These are phyloP conservation scores for Pseudobourletiella spinata DNA, from an alignment of 1,140 invertebrate genomes.

Conservation along the genomic window DNA sequence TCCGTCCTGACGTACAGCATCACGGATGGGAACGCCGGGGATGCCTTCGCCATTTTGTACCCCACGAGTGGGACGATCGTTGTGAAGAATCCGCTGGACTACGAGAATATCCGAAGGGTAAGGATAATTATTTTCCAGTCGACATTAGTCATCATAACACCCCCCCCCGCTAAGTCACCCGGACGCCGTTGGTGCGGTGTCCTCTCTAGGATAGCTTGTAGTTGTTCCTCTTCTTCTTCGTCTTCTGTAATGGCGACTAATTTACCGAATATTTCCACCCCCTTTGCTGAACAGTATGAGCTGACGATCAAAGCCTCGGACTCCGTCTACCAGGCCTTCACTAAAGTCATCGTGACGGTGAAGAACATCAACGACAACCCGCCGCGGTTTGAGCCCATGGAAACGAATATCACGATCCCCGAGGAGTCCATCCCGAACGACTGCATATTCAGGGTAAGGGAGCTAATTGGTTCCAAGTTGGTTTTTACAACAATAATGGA, in stretches of 20 bases:
- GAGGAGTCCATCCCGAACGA: slow-evolving; percentile 55
- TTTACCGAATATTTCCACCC: no score
- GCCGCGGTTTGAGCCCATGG: slow-evolving; percentile 58
- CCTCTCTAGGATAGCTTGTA: no score
- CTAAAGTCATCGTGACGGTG: slow-evolving; percentile 65
- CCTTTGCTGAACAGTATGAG: slow-evolving; percentile 60
- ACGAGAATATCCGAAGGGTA: slow-evolving; percentile 61
- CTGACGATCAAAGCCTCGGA: slow-evolving; percentile 68
- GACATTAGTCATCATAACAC: no score
- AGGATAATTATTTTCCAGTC: no score
- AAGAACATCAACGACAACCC: slow-evolving; percentile 73
- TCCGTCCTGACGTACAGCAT: slow-evolving; percentile 72
- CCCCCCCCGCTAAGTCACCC: no score
- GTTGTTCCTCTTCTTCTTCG: no score
- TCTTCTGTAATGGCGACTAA: no score
- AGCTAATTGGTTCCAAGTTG: no score
- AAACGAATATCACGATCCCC: slow-evolving; percentile 57
- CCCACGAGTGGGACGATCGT: slow-evolving; percentile 64
- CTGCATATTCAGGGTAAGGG: slow-evolving; percentile 54
- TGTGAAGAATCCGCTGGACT: slow-evolving; percentile 67
- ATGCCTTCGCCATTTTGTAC: slow-evolving; percentile 62
- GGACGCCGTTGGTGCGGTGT: no score
- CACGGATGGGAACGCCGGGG: slow-evolving; percentile 61
- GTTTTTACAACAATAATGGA: no score
- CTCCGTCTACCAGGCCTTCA: slow-evolving; percentile 60